Percentiles rank a stretch among this genome's conserved stretches.
These are phyloP conservation scores for Muscicapa striata DNA, from an alignment of 2,797 vertebrate species.

Conservation along the genomic window DNA sequence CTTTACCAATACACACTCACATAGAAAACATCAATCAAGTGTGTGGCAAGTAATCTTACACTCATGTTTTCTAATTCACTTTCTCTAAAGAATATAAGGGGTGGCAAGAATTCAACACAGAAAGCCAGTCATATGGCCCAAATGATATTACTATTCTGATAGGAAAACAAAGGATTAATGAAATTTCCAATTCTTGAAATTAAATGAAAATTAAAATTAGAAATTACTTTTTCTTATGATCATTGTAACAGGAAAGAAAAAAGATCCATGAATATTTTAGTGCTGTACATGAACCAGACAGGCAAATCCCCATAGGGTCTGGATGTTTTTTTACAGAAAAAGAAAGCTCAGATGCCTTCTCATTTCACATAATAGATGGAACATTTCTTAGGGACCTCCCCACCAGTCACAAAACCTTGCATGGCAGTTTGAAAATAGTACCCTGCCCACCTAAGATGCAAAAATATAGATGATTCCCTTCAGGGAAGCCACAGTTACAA, in stretches of 20 bases:
- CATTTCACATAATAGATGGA: background rate
- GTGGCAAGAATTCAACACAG: background rate
- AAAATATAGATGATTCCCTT: background rate
- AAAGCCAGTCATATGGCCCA: background rate
- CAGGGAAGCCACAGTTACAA: background rate
- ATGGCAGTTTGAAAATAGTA: background rate
- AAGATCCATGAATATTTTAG: background rate
- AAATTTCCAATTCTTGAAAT: background rate
- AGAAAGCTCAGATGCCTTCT: background rate
- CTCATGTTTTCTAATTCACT: background rate
- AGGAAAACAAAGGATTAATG: background rate
- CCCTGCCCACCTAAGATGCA: background rate
- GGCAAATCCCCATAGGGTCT: background rate
- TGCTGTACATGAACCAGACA: background rate
- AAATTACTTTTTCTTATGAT: background rate
- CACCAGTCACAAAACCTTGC: background rate
- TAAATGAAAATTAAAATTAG: background rate
- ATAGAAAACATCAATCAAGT: background rate
- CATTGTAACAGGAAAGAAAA: background rate
- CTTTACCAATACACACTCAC: background rate
- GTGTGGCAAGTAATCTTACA: background rate
- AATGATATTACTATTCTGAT: background rate
- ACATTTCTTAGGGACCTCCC: background rate
- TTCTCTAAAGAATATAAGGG: background rate
- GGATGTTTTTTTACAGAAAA: background rate